Evolutionary conservation across 2,888 invertebrate genomes (phyloP), one percentile per base, ranked within the genome.

Genomic region (Lacanobia oleracea): DNA sequence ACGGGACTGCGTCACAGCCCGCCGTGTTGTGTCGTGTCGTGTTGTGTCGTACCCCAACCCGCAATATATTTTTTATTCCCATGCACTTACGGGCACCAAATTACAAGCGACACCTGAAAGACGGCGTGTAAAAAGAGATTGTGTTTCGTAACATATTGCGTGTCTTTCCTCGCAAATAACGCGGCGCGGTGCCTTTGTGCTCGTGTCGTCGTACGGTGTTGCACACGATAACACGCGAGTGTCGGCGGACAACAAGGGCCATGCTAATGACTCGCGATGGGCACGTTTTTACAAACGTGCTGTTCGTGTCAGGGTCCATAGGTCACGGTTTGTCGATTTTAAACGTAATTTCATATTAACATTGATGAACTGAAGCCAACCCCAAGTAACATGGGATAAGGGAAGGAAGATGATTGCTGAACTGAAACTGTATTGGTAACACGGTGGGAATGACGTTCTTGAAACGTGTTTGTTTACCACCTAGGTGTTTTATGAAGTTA

Each of bases 51-150:
- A 10, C 23, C 37, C 5, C 27, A 43, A 54, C 43, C 37, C 45
- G n/a, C 37, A 60, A 64, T 18, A 63, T 56, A 21, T 51, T 66
- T 54, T 70, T 78, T 59, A 59, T 63, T 21, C 27, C 43, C 59
- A 79, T 51, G 60, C 23, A 64, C 72, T 64, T 77, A 60, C 50
- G 63, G 67, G 45, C 60, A 27, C 33, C 63, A 79, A 72, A 72
- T 79, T 79, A 79, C 59, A 59, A 54, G 53, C 12, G n/a, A 37
- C 54, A 53, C 45, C 43, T 61, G 56, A 74, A 79, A 21, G 73
- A n/a, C 54, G 33, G 33, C 50, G 51, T 43, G 67, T 63, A 56
- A 62, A 60, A 61, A 61, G n/a, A 64, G 73, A 68, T 79, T 73
- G 74, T 61, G 79, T 67, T 79, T 64, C 57, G 64, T 66, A 54